Conservation (phyloP, 2,888 invertebrate genomes). For the Tethea ocularis region DNA sequence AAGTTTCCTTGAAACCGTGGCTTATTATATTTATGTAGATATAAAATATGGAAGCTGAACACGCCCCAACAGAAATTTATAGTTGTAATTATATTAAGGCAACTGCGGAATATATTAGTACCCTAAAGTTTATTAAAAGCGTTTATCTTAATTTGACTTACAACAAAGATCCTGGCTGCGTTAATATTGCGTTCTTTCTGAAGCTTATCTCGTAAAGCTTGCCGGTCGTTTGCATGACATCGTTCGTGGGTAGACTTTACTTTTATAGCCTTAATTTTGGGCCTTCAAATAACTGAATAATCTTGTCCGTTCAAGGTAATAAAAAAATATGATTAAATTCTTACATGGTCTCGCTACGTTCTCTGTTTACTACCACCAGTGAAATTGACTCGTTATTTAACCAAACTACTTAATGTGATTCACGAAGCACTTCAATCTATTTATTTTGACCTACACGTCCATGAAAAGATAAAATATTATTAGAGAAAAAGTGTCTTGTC, state of each 20-base stretch:
- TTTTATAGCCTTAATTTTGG: neutral
- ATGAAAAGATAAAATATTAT: no score
- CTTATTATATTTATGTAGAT: conserved; percentile 4
- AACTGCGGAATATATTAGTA: conserved; percentile 12
- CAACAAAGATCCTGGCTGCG: neutral
- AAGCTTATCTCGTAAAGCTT: conserved; percentile 1
- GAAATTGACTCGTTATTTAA: neutral
- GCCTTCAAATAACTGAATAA: neutral
- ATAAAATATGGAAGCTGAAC: conserved; percentile 9
- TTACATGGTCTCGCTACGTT: neutral
- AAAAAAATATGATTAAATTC: neutral
- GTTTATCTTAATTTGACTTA: conserved; percentile 11
- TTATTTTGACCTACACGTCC: no score
- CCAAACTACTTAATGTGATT: neutral
- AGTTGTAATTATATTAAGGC: conserved; percentile 15
- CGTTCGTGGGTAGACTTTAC: neutral
- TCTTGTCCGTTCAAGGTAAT: neutral
- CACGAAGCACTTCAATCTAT: neutral
- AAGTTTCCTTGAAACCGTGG: neutral
- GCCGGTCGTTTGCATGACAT: conserved; percentile 8
- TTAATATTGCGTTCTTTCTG: neutral
- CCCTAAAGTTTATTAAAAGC: conserved; percentile 11
- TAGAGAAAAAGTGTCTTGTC: no score
- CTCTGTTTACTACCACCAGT: neutral
- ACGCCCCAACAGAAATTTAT: conserved; percentile 12